Conservation (phyloP, 2,888 invertebrate genomes). For the Spilarctia lutea region DNA sequence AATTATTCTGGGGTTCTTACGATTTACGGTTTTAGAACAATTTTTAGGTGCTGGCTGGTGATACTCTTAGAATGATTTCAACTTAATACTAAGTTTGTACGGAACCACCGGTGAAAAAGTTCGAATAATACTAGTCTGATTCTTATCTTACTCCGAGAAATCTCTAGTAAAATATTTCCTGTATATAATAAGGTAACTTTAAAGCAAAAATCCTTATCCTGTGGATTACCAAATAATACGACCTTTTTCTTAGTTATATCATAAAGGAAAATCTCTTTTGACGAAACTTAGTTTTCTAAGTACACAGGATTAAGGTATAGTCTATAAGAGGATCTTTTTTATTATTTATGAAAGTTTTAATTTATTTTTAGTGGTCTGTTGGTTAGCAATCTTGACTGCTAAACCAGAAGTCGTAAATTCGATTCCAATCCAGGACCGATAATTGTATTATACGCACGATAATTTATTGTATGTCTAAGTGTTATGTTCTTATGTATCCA, state of each 20-base stretch:
- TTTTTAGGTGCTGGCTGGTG: background rate
- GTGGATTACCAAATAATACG: background rate
- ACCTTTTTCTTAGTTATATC: background rate
- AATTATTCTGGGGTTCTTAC: too few species aligned
- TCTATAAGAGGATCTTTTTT: background rate
- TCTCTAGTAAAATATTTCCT: background rate
- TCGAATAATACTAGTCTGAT: background rate
- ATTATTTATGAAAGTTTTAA: background rate
- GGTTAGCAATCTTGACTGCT: background rate
- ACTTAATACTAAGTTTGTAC: background rate
- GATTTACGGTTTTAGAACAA: background rate
- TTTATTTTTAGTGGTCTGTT: too few species aligned
- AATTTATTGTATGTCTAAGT: background rate
- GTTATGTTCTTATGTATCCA: too few species aligned
- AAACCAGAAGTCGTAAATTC: background rate
- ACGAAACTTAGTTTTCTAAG: background rate
- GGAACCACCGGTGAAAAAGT: background rate
- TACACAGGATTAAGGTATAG: background rate
- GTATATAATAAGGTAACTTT: background rate
- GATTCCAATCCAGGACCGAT: background rate
- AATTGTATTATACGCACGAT: background rate
- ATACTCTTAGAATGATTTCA: background rate
- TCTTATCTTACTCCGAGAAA: background rate
- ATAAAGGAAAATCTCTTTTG: background rate
- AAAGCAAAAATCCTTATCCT: constrained; percentile 4